phyloP scores from a whole-genome alignment of 1,140 invertebrate genomes.

The Hylaeus volcanicus region DNA sequence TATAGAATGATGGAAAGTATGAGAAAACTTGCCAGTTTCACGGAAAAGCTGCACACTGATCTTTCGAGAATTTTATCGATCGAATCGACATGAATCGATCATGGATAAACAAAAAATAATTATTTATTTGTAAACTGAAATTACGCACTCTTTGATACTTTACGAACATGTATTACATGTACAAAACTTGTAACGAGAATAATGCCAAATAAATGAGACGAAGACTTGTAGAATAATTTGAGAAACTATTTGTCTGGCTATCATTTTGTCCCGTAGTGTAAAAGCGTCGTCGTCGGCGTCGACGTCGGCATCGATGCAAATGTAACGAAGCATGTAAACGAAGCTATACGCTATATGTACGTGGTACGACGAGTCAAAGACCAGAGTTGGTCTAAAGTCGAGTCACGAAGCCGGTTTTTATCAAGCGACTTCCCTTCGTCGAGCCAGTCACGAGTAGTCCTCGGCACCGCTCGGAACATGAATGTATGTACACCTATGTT shows the following conservation, averaged over 20 bases:
- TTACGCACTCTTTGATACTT: not conserved
- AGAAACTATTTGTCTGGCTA: no score
- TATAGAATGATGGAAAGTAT: conserved; percentile 6
- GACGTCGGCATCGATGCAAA: not conserved
- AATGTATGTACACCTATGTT: not conserved
- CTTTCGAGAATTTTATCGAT: not conserved
- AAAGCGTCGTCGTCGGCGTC: no score
- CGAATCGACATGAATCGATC: no score
- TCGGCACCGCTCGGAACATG: conserved; percentile 9
- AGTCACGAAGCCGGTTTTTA: conserved; percentile 50
- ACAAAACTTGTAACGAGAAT: no score
- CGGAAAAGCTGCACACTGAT: not conserved
- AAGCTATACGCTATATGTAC: not conserved
- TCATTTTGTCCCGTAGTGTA: no score
- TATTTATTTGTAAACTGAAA: not conserved
- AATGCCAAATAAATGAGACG: no score
- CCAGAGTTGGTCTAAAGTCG: not conserved
- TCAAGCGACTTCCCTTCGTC: conserved; percentile 34
- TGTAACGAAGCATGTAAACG: not conserved
- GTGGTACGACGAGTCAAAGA: not conserved
- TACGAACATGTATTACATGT: no score
- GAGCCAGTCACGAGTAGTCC: conserved; percentile 38
- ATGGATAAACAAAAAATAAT: not conserved
- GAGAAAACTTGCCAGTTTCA: not conserved
- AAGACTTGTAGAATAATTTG: no score